These are phyloP conservation scores for Caenorhabditis becei DNA, from an alignment of 2,888 invertebrate species.

Conservation along the genomic window DNA sequence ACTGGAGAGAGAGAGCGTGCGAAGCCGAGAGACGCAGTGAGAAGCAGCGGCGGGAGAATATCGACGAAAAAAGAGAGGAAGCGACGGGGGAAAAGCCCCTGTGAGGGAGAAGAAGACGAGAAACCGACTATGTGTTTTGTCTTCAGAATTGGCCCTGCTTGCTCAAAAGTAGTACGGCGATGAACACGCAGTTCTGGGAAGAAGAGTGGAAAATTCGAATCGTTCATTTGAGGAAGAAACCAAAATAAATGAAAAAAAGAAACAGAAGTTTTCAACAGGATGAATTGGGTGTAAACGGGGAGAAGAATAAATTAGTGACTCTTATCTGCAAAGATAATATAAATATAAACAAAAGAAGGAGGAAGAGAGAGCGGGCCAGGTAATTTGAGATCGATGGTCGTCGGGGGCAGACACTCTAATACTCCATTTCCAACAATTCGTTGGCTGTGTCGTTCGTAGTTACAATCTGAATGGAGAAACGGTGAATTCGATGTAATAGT, in stretches of 20 bases:
- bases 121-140: conserved; percentile 53
- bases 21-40: conserved; percentile 28
- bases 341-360: conserved; percentile 44
- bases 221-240: not conserved
- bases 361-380: conserved; percentile 15
- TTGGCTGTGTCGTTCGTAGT: conserved; percentile 30
- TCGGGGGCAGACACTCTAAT: conserved; percentile 17
- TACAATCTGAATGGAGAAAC: conserved; percentile 30
- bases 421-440: conserved; percentile 44
- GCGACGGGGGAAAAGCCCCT: conserved; percentile 46
- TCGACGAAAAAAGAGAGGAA: conserved; percentile 48
- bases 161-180: conserved; percentile 32
- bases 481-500: not conserved
- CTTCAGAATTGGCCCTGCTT: conserved; percentile 15
- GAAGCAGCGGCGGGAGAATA: conserved; percentile 50
- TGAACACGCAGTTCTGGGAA: conserved; percentile 22
- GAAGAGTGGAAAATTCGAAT: not conserved
- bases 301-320: conserved; percentile 21
- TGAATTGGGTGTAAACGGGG: conserved; percentile 7
- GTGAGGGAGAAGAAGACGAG: conserved; percentile 14
- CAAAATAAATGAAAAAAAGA: conserved; percentile 2
- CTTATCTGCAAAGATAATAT: too few relatives aligned
- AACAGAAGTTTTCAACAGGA: too few relatives aligned
- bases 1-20: conserved; percentile 23
- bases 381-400: conserved; percentile 48